Percentiles rank a stretch among this genome's conserved stretches.
Conservation (phyloP, 2,888 invertebrate genomes). For the Xestia xanthographa region DNA sequence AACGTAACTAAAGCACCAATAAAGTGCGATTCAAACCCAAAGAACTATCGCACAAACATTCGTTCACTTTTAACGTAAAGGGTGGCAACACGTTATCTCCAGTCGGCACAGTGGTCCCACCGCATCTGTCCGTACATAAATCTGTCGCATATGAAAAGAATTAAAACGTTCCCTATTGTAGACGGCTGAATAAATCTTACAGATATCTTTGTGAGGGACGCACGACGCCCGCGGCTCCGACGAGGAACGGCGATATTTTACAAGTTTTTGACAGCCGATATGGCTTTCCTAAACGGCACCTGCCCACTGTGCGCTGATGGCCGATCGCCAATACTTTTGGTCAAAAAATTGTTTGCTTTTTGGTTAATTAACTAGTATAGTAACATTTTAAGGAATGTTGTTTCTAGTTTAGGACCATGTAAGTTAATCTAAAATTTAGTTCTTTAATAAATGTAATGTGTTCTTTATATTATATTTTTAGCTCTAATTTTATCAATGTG, state of each 20-base stretch:
- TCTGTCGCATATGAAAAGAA: constrained; percentile 90
- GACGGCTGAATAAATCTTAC: constrained; percentile 89
- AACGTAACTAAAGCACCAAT: constrained; percentile 47
- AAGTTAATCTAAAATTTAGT: constrained; percentile 1
- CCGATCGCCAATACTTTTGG: constrained; percentile 62
- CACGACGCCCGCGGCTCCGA: constrained; percentile 83
- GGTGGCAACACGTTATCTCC: constrained; percentile 82
- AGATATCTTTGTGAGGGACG: constrained; percentile 89
- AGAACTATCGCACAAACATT: constrained; percentile 69
- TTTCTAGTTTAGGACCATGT: not conserved
- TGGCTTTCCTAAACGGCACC: constrained; percentile 91
- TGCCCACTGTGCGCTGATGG: constrained; percentile 78
- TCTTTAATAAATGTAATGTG: not conserved
- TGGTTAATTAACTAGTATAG: constrained; percentile 45
- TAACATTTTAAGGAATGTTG: not conserved
- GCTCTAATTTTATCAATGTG: constrained; percentile 7
- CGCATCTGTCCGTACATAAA: constrained; percentile 89
- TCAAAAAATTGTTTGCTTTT: constrained; percentile 45
- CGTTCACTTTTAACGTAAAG: constrained; percentile 73
- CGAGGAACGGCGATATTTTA: constrained; percentile 92
- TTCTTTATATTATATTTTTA: constrained; percentile 21
- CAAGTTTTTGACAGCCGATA: constrained; percentile 92
- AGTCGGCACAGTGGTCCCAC: constrained; percentile 72
- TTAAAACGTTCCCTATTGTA: constrained; percentile 90
- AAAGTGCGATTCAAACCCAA: constrained; percentile 54